Evolutionary conservation across 1,140 invertebrate species (phyloP).

Genomic region (Drosophila pandora): DNA sequence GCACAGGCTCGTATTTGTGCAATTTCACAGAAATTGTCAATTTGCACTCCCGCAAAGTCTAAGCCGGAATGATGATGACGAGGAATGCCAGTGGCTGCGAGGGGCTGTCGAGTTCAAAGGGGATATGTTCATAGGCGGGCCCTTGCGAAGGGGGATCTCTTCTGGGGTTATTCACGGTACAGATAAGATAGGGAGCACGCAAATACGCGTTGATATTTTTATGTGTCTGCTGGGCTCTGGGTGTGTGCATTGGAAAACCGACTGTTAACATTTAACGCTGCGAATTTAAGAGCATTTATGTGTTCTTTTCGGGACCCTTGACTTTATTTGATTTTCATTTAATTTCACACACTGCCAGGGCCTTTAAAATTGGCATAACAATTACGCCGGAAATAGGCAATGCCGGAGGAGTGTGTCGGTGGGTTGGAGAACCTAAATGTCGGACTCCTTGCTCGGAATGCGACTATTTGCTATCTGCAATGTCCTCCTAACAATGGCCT

Average conservation of each 20-base stretch:
- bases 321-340: conserved; percentile 76
- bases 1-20: conserved; percentile 76
- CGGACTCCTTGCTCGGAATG: conserved; percentile 21
- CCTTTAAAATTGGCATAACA: conserved; percentile 75
- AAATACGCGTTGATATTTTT: conserved; percentile 78
- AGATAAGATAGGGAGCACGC: conserved; percentile 49
- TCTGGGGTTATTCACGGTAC: conserved; percentile 1
- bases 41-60: conserved; percentile 77
- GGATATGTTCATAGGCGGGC: neutral
- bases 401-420: conserved; percentile 5
- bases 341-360: conserved; percentile 59
- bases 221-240: conserved; percentile 32
- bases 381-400: conserved; percentile 68
- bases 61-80: conserved; percentile 51
- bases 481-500: conserved; percentile 68
- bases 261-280: conserved; percentile 81
- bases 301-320: conserved; percentile 33
- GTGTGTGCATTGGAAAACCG: conserved; percentile 63
- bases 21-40: conserved; percentile 81
- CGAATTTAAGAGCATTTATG: conserved; percentile 74
- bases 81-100: conserved; percentile 13
- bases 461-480: conserved; percentile 60
- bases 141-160: neutral
- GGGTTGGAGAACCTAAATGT: conserved; percentile 7
- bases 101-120: neutral